Evolutionary conservation across 2,113 vertebrate genomes (phyloP).

Genomic region (Thalassarche chlororhynchos): DNA sequence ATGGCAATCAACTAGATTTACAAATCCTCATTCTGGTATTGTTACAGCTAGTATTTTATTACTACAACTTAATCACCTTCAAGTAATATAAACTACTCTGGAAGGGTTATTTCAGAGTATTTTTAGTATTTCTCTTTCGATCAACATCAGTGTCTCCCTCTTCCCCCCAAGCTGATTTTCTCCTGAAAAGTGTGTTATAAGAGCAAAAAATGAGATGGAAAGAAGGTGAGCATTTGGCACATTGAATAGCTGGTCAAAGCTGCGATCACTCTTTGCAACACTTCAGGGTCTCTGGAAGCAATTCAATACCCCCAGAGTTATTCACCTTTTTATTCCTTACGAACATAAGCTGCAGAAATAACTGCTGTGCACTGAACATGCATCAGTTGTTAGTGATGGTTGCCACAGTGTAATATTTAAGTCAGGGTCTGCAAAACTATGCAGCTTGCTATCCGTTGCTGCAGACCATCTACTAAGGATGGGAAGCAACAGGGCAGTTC

Average conservation of each 20-base stretch:
- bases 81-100: not conserved
- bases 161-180: not conserved
- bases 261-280: fast-evolving
- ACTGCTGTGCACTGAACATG: not conserved
- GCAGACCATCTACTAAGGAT: not conserved
- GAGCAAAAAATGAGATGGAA: not conserved
- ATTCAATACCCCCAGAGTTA: fast-evolving
- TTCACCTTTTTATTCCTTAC: not conserved
- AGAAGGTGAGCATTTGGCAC: not conserved
- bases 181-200: not conserved
- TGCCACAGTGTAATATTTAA: not conserved
- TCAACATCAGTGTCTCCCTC: not conserved
- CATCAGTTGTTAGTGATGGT: too few species aligned
- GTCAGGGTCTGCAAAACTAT: not conserved
- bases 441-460: fast-evolving
- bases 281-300: not conserved
- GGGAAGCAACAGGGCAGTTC: not conserved
- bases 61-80: not conserved
- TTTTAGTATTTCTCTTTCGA: not conserved
- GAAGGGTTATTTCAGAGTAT: not conserved
- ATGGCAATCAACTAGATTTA: not conserved
- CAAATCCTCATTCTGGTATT: not conserved
- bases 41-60: not conserved
- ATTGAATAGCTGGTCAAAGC: not conserved
- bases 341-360: not conserved